phyloP scores from a whole-genome alignment of 2,888 invertebrate genomes.

The Cremastobaeus sp. region DNA sequence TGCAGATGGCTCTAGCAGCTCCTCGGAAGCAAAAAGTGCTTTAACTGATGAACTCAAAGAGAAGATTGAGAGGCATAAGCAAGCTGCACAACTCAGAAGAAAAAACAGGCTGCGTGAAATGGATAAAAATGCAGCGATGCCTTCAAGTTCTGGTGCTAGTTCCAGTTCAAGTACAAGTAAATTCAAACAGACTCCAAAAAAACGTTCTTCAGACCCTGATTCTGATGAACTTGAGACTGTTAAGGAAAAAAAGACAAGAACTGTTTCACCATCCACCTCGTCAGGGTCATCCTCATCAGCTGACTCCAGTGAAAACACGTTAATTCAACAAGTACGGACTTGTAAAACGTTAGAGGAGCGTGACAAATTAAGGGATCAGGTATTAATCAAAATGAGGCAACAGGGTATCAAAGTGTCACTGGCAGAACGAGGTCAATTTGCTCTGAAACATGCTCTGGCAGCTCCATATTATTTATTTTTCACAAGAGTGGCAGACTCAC shows the following conservation, averaged over 20 bases:
- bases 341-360: constrained; percentile 36
- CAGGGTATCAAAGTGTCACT: constrained; percentile 80
- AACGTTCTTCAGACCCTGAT: constrained; percentile 35
- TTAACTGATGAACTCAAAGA: constrained; percentile 58
- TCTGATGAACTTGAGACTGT: background rate
- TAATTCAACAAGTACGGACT: constrained; percentile 6
- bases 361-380: constrained; percentile 61
- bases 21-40: constrained; percentile 20
- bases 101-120: constrained; percentile 65
- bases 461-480: constrained; percentile 88
- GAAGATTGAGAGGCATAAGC: constrained; percentile 66
- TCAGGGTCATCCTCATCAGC: constrained; percentile 5
- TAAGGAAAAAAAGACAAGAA: constrained; percentile 12
- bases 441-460: constrained; percentile 82
- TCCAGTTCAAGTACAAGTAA: background rate
- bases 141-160: constrained; percentile 19
- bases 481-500: constrained; percentile 84
- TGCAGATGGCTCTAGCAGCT: constrained; percentile 26
- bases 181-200: constrained; percentile 5
- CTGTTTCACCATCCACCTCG: constrained; percentile 2
- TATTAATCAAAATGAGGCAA: constrained; percentile 69
- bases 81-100: constrained; percentile 56
- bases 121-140: constrained; percentile 61
- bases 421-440: constrained; percentile 82
- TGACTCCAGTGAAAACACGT: constrained; percentile 14